These are phyloP conservation scores for Rafetus swinhoei DNA, from an alignment of 2,113 vertebrate species.

Conservation along the genomic window DNA sequence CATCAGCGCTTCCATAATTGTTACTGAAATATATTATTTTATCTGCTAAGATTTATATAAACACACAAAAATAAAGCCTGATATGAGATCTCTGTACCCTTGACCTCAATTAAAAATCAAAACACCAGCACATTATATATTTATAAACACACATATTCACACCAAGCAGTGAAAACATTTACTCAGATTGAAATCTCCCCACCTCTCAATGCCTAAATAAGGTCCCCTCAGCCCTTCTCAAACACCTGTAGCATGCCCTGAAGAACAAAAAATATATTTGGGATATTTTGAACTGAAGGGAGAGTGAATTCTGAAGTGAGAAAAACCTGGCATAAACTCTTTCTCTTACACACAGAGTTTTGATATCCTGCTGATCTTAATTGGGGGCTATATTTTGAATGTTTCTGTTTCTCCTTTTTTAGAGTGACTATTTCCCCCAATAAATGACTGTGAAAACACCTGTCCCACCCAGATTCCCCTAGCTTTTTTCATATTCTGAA, in stretches of 20 bases:
- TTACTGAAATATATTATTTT: neutral
- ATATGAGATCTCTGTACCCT: neutral
- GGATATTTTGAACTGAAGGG: constrained; percentile 5
- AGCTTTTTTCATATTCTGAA: neutral
- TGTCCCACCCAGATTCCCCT: neutral
- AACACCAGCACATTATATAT: neutral
- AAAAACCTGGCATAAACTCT: constrained; percentile 20
- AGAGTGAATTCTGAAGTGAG: constrained; percentile 25
- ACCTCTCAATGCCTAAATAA: constrained; percentile 15
- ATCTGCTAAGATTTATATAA: neutral
- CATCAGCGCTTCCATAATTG: neutral
- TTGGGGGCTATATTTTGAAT: neutral
- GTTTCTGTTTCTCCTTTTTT: neutral
- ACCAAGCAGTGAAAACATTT: neutral
- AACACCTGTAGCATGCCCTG: neutral
- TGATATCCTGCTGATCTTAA: neutral
- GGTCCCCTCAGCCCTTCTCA: neutral
- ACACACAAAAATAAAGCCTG: neutral
- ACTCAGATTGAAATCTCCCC: neutral
- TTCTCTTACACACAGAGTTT: constrained; percentile 40
- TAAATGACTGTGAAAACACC: neutral
- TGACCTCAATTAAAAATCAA: constrained; percentile 3
- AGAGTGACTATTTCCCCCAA: neutral
- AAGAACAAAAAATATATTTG: constrained; percentile 28
- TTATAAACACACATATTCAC: neutral